Percentiles rank a stretch among this genome's conserved stretches.
Conservation (phyloP, 2,888 invertebrate species). For the Campoplex nolae region DNA sequence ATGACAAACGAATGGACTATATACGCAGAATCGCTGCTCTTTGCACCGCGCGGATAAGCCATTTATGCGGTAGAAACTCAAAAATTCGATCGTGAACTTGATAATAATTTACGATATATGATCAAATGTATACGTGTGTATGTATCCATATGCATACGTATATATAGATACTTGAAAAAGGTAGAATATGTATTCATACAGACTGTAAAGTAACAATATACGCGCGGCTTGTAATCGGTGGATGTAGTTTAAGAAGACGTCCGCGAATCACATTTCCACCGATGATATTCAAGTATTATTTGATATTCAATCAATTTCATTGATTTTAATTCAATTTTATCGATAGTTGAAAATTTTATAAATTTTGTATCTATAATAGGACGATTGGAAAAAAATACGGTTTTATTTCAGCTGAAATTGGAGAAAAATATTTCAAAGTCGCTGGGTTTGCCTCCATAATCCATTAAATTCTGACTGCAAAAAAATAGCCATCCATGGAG, state of each 20-base stretch:
- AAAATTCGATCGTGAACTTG: constrained; percentile 76
- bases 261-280: constrained; percentile 12
- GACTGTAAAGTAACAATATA: constrained; percentile 52
- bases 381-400: no score
- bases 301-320: no score
- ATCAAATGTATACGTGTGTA: constrained; percentile 48
- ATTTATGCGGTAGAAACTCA: constrained; percentile 70
- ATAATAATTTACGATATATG: constrained; percentile 74
- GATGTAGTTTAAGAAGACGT: constrained; percentile 31
- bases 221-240: constrained; percentile 53
- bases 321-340: no score
- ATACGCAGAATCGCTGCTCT: constrained; percentile 63
- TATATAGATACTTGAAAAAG: constrained; percentile 28
- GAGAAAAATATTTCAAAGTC: no score
- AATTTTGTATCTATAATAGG: no score
- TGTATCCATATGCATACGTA: constrained; percentile 27
- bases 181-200: constrained; percentile 64
- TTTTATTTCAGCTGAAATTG: no score
- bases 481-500: no score
- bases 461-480: no score
- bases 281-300: neutral
- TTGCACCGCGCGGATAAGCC: constrained; percentile 42
- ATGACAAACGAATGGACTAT: constrained; percentile 53
- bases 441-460: no score
- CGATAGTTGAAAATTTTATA: no score